Evolutionary conservation across 92 coral and sea anemone genomes (phyloP).

Genomic region (Porites cylindrica): DNA sequence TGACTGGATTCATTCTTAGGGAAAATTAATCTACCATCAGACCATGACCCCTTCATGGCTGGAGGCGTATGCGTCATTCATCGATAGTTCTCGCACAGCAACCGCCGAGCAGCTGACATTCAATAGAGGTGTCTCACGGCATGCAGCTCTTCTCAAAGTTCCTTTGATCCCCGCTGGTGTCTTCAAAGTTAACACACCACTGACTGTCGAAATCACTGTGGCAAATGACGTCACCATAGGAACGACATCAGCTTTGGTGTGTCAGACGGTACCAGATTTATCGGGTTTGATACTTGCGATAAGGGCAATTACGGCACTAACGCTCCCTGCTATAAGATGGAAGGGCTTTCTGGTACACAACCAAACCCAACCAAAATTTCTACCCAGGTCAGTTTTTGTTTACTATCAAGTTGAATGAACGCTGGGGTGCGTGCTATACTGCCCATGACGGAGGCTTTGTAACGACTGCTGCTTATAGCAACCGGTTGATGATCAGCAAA

Average conservation of each 20-base stretch:
- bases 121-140: conserved; percentile 28
- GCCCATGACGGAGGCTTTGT: conserved; percentile 57
- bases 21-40: conserved; percentile 10
- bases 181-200: background rate
- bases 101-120: conserved; percentile 51
- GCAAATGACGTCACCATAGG: conserved; percentile 38
- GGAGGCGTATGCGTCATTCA: conserved; percentile 45
- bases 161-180: conserved; percentile 41
- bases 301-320: background rate
- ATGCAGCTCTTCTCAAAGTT: conserved; percentile 45
- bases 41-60: conserved; percentile 55
- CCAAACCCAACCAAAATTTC: conserved; percentile 2
- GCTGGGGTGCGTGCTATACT: conserved; percentile 66
- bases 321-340: conserved; percentile 37
- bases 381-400: conserved; percentile 34
- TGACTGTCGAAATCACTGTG: conserved; percentile 15
- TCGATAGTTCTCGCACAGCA: conserved; percentile 35
- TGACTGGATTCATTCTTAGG: background rate
- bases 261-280: conserved; percentile 40
- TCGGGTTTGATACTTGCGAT: background rate
- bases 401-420: conserved; percentile 45
- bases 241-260: conserved; percentile 43
- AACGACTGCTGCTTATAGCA: conserved; percentile 16
- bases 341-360: conserved; percentile 28
- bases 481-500: conserved; percentile 36